Percentiles rank a stretch among this genome's conserved stretches.
These are phyloP conservation scores for Alauda arvensis DNA, from an alignment of 2,797 vertebrate genomes.

Conservation along the genomic window DNA sequence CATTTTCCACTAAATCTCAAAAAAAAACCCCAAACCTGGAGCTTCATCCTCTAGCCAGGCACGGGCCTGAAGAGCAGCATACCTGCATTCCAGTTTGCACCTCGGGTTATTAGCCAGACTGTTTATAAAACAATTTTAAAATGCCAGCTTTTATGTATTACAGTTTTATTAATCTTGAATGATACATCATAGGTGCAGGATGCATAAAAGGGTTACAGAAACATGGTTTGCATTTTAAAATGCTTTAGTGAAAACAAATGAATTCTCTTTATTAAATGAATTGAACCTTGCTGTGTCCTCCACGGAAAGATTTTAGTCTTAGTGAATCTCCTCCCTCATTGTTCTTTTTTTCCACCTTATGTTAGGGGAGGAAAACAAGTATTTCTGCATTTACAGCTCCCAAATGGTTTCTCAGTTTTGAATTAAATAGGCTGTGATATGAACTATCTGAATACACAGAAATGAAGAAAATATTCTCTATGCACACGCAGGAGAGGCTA, in stretches of 20 bases:
- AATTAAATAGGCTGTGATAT: slow-evolving; percentile 10
- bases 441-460: neutral
- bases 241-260: slow-evolving; percentile 40
- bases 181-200: neutral
- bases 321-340: neutral
- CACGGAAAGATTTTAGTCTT: neutral
- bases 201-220: slow-evolving; percentile 19
- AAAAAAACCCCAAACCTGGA: neutral
- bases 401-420: slow-evolving; percentile 15
- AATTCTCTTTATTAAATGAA: slow-evolving; percentile 55
- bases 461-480: neutral
- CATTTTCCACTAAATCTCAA: neutral
- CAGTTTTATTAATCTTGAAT: slow-evolving; percentile 32
- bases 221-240: slow-evolving; percentile 44
- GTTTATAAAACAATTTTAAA: slow-evolving; percentile 25
- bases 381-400: slow-evolving; percentile 22
- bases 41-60: neutral
- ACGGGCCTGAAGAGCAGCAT: neutral
- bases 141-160: slow-evolving; percentile 37
- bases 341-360: slow-evolving; percentile 9
- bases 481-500: neutral
- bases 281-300: slow-evolving; percentile 50
- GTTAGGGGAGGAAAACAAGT: slow-evolving; percentile 14
- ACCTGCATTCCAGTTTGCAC: neutral
- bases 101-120: neutral